Evolutionary conservation across 2,113 vertebrate species (phyloP).

Genomic region (Delphinus delphis): DNA sequence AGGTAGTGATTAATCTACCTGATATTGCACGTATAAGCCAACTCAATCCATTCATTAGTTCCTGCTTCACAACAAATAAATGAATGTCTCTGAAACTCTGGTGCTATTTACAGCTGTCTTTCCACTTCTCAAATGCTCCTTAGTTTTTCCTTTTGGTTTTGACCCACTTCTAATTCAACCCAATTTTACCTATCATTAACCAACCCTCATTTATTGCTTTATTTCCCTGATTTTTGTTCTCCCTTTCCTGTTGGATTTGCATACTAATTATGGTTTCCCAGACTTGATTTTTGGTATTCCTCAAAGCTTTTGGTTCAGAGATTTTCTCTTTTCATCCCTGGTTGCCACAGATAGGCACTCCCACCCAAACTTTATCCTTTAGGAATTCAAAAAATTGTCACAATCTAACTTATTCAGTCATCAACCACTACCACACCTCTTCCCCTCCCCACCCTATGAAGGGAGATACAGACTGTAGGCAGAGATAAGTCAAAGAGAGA

Average conservation of each 20-base stretch:
- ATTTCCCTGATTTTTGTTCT: background rate
- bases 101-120: background rate
- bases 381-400: background rate
- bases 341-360: background rate
- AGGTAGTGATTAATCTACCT: background rate
- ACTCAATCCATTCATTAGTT: background rate
- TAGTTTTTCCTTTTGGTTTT: background rate
- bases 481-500: background rate
- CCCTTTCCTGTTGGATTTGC: background rate
- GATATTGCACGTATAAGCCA: background rate
- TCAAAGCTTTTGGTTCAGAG: background rate
- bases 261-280: background rate
- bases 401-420: background rate
- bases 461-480: background rate
- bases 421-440: background rate
- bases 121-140: background rate
- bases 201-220: background rate
- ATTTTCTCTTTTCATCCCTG: background rate
- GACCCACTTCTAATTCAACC: background rate
- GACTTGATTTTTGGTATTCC: background rate
- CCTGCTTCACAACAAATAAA: background rate
- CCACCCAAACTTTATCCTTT: background rate
- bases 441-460: background rate
- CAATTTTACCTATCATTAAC: background rate
- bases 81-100: background rate